A percentile compares a stretch with the other conserved stretches of the same genome.
phyloP scores from a whole-genome alignment of 2,113 vertebrate species.

The Protobothrops mucrosquamatus region DNA sequence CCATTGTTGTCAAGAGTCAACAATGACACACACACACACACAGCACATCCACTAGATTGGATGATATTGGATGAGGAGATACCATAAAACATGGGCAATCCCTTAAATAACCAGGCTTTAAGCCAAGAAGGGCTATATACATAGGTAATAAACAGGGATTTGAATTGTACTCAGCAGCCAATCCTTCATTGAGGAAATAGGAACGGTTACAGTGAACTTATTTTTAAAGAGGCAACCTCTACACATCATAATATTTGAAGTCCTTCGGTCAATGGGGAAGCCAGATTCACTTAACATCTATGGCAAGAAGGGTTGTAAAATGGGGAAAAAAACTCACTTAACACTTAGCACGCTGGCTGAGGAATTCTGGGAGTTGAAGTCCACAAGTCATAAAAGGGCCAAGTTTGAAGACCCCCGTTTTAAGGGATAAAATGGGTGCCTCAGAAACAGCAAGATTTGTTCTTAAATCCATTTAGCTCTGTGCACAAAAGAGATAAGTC shows the following conservation, averaged over 20 bases:
- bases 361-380: too few relatives aligned
- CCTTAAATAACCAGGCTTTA: background rate
- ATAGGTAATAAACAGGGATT: background rate
- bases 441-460: background rate
- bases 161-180: background rate
- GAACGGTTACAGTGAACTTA: too few relatives aligned
- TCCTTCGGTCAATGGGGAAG: background rate
- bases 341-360: too few relatives aligned
- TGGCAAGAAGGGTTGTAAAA: background rate
- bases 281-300: background rate
- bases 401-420: too few relatives aligned
- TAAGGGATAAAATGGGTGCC: background rate
- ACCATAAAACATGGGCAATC: background rate
- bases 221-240: background rate
- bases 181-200: background rate
- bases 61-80: too few relatives aligned
- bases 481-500: background rate
- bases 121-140: background rate
- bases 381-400: too few relatives aligned
- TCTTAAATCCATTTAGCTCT: background rate
- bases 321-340: background rate
- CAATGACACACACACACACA: background rate
- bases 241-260: background rate
- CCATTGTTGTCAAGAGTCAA: background rate
- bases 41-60: background rate